phyloP scores from a whole-genome alignment of 2,888 invertebrate species.

The Antitype chi region DNA sequence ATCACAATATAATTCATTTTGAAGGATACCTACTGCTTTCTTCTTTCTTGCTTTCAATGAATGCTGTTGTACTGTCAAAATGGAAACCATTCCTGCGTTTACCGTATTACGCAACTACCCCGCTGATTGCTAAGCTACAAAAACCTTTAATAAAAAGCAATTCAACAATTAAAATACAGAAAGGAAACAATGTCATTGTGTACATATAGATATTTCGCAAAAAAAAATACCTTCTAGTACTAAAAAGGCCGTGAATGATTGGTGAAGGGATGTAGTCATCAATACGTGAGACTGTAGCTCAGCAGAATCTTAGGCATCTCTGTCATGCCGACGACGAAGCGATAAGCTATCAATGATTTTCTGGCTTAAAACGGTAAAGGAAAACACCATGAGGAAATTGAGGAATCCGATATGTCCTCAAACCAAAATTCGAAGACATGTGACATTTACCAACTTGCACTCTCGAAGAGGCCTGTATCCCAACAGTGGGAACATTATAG shows the following conservation, averaged over 20 bases:
- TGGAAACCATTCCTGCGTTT: no score
- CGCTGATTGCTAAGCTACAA: not conserved
- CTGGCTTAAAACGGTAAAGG: not conserved
- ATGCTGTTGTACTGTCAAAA: no score
- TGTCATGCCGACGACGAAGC: not conserved
- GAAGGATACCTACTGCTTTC: no score
- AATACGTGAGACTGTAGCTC: not conserved
- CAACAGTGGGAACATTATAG: not conserved
- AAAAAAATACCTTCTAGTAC: not conserved
- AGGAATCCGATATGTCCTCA: not conserved
- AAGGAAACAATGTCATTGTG: constrained; percentile 23
- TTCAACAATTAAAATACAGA: constrained; percentile 13
- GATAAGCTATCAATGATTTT: not conserved
- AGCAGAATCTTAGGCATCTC: not conserved
- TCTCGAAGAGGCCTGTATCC: not conserved
- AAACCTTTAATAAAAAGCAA: not conserved
- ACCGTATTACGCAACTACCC: no score
- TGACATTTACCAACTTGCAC: not conserved
- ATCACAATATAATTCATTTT: no score
- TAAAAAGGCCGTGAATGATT: not conserved
- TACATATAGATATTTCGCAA: not conserved
- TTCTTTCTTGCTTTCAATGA: no score
- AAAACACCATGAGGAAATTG: not conserved
- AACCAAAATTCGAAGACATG: not conserved
- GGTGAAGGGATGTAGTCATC: constrained; percentile 7